Base-by-base conservation (phyloP, 2,888 invertebrate genomes). In the Serrognathus titanus region DNA sequence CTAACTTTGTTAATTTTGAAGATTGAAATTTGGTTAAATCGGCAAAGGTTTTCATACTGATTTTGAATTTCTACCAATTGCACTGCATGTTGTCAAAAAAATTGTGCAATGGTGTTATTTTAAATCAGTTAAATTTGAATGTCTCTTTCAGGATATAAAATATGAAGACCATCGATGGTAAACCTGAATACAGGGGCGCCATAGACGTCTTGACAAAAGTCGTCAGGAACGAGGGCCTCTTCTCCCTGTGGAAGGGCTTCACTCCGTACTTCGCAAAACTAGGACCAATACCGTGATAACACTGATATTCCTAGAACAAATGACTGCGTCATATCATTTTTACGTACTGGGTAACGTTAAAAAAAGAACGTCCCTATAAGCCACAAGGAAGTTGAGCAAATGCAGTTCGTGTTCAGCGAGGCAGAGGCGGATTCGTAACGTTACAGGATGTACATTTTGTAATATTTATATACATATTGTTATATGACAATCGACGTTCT, bases 181-280 rank as follows among this genome's bases (percentile, higher is more conserved):
- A 89, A 73, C 89, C 96, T 1, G 97, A 98, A 75, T 95, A 90
- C 81, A 88, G 75, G 61, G 95, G 88, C 65, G 89, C 87, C 59
- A 46, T 90, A 3, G 89, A 93, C 71, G 97, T 98, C 0, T 81
- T 97, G 45, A 73, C 79, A 0, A 89, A 85, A 72, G 88, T 97
- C 0, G 77, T 96, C 0, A 82, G 83, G 53, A 89, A 90, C 57
- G 99, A 99, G 79, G 99, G 99, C 0, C 79, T 96, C 1, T 87
- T 98, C 57, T 90, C 96, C 0, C 79, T 99, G 6, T 99, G 99
- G 99, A 97, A 97, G 80, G 97, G 97, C 37, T 98, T 99, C 81
- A 88, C 95, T 2, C 98, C 98, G 0, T 99, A 99, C 80, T 99
- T 94, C 79, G 92, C 94, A 57, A 86, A 98, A 10, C 80, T 99